Conservation (phyloP, 2,888 invertebrate genomes). For the Atethmia centrago region DNA sequence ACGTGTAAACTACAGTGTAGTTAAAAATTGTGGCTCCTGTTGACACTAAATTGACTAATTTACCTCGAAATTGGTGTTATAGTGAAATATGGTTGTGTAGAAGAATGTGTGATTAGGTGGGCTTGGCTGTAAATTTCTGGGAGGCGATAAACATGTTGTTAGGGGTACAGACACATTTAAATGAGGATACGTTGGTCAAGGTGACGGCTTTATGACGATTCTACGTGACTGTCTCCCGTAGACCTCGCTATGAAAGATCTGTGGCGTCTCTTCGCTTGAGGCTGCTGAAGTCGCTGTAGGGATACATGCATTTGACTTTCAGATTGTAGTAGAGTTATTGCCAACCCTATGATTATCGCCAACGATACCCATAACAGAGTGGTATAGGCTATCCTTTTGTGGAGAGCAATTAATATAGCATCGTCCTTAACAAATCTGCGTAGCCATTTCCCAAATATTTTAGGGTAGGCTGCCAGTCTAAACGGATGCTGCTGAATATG, state of each 20-base stretch:
- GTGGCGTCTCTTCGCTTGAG: not conserved
- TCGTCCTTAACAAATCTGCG: no score
- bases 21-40: conserved; percentile 65
- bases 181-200: conserved; percentile 23
- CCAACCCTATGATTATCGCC: not conserved
- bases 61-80: conserved; percentile 62
- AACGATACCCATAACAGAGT: not conserved
- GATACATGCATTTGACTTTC: not conserved
- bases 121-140: conserved; percentile 34
- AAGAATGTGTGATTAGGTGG: conserved; percentile 49
- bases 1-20: conserved; percentile 65
- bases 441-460: no score
- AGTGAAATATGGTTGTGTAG: conserved; percentile 46
- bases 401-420: not conserved
- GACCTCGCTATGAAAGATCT: not conserved
- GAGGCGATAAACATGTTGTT: conserved; percentile 36
- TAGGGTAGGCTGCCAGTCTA: no score
- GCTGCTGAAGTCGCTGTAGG: not conserved
- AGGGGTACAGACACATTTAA: conserved; percentile 14
- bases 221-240: conserved; percentile 3
- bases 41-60: conserved; percentile 66
- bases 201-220: conserved; percentile 25
- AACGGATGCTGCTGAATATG: no score
- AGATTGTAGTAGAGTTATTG: not conserved
- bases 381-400: not conserved